phyloP scores from a whole-genome alignment of 2,113 vertebrate species.

The Sardina pilchardus region DNA sequence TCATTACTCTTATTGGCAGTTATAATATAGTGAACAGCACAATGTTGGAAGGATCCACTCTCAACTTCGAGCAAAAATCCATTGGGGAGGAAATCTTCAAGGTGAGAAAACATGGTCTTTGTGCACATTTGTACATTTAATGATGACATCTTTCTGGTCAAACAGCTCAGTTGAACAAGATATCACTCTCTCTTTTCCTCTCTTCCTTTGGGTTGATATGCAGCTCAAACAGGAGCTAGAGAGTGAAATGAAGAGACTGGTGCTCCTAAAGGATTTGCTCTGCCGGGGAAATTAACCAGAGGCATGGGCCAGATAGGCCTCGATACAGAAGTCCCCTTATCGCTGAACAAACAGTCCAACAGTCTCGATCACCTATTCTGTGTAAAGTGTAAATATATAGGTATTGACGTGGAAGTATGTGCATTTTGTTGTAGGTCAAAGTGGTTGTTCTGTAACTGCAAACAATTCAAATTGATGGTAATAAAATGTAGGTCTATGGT shows the following conservation, averaged over 20 bases:
- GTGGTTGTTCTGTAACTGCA: too few relatives aligned
- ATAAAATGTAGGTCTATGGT: neutral
- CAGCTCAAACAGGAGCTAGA: constrained; percentile 48
- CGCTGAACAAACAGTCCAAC: neutral
- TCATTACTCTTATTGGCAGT: constrained; percentile 62
- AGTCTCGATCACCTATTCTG: neutral
- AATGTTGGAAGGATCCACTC: constrained; percentile 68
- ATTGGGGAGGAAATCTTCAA: constrained; percentile 48
- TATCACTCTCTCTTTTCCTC: neutral
- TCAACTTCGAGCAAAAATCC: constrained; percentile 72
- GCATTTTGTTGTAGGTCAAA: neutral
- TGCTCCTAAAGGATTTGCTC: constrained; percentile 33
- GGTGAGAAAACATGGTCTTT: constrained; percentile 57
- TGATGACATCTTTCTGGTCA: neutral
- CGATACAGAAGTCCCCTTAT: neutral
- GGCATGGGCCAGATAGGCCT: neutral
- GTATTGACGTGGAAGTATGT: neutral
- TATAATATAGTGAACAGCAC: constrained; percentile 75
- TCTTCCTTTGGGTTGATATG: neutral
- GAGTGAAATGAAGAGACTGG: constrained; percentile 42
- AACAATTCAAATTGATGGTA: neutral
- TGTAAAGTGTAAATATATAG: neutral
- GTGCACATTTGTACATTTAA: neutral
- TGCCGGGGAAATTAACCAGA: neutral
- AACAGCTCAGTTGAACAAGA: neutral